These are phyloP conservation scores for Philopotamus ludificatus DNA, from an alignment of 1,140 invertebrate genomes.

Conservation along the genomic window DNA sequence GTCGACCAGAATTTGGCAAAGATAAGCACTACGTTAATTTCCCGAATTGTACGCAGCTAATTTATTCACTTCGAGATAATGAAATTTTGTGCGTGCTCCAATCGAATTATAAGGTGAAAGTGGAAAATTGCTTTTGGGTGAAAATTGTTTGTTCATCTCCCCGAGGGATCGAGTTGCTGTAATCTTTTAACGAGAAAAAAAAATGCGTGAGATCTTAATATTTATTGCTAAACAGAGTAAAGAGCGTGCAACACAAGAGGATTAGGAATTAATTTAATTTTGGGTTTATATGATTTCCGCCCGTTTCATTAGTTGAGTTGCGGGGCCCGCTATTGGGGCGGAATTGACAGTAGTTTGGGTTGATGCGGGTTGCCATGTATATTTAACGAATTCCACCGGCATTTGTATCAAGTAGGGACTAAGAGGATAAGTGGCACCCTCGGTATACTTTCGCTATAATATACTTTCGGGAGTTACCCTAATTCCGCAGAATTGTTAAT, in stretches of 20 bases:
- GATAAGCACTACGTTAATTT: constrained; percentile 29
- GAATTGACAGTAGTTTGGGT: background rate
- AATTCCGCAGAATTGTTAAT: background rate
- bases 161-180: background rate
- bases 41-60: constrained; percentile 26
- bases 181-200: too few relatives aligned
- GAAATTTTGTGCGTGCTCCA: constrained; percentile 28
- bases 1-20: constrained; percentile 7
- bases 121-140: background rate
- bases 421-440: background rate
- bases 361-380: background rate
- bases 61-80: constrained; percentile 30
- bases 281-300: too few relatives aligned
- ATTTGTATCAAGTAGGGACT: background rate
- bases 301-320: background rate
- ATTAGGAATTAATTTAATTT: too few relatives aligned
- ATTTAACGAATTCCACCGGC: background rate
- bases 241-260: too few relatives aligned
- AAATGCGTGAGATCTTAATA: too few relatives aligned
- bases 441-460: background rate
- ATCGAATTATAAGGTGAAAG: constrained; percentile 19
- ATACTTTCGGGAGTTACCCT: background rate
- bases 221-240: too few relatives aligned
- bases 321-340: background rate
- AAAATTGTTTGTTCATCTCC: background rate